phyloP scores from a whole-genome alignment of 2,113 vertebrate species.

The Gasterosteus nipponicus region DNA sequence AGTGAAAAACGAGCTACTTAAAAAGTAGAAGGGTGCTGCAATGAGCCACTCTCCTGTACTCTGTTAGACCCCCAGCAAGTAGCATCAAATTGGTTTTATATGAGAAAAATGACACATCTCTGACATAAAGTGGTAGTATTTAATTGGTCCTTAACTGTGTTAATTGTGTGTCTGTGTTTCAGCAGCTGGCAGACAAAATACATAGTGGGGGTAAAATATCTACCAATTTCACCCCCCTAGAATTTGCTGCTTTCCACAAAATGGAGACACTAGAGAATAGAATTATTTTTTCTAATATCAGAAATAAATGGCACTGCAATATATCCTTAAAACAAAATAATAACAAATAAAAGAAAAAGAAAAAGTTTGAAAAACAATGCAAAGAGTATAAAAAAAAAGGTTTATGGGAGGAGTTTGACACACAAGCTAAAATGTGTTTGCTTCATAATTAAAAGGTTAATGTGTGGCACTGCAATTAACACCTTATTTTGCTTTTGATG shows the following conservation, averaged over 20 bases:
- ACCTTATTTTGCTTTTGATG: constrained; percentile 68
- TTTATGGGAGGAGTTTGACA: constrained; percentile 19
- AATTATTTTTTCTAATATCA: background rate
- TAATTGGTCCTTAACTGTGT: background rate
- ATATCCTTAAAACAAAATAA: background rate
- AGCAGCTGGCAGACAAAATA: background rate
- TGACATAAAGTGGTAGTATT: background rate
- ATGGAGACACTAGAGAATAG: background rate
- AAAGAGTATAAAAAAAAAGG: background rate
- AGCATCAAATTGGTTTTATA: background rate
- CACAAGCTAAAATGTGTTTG: constrained; percentile 13
- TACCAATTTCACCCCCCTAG: background rate
- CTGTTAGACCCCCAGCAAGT: background rate
- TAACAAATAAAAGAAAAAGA: background rate
- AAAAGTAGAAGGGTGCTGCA: background rate
- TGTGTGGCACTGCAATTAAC: constrained; percentile 71
- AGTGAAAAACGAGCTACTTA: constrained; percentile 6
- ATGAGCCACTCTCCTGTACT: constrained; percentile 1
- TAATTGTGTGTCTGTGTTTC: background rate
- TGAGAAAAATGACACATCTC: background rate
- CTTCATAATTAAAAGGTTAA: constrained; percentile 66
- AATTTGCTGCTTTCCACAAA: background rate
- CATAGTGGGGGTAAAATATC: background rate
- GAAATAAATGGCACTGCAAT: background rate
- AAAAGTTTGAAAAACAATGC: background rate